phyloP scores from a whole-genome alignment of 2,113 vertebrate species.

The Setophaga kirtlandii region DNA sequence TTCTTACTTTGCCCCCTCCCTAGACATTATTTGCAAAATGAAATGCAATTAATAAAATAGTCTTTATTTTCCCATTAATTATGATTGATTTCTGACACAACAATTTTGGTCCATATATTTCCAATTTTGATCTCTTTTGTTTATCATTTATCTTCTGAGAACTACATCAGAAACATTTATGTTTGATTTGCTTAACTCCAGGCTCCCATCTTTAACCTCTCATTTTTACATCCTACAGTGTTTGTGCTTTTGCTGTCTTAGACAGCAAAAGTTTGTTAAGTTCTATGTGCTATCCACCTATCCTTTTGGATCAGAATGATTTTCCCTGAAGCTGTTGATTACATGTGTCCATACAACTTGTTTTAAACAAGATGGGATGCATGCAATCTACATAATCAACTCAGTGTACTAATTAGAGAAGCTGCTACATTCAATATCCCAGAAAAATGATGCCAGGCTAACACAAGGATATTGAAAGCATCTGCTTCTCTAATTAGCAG shows the following conservation, averaged over 20 bases:
- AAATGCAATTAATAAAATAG: background rate
- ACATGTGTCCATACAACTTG: background rate
- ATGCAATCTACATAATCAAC: slow-evolving; percentile 48
- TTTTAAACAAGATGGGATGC: slow-evolving; percentile 36
- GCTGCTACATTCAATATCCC: background rate
- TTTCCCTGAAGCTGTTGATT: background rate
- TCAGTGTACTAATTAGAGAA: slow-evolving; percentile 44
- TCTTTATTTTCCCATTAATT: background rate
- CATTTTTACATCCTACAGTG: background rate
- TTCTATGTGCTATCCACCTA: background rate
- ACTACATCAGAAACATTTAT: background rate
- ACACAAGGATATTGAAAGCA: slow-evolving; percentile 30
- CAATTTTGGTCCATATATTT: background rate
- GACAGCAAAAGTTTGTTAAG: background rate
- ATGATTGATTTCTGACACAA: background rate
- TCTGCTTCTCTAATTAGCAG: slow-evolving; percentile 46
- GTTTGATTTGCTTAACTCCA: background rate
- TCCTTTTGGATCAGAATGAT: background rate
- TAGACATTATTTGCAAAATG: background rate
- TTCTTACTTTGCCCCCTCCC: background rate
- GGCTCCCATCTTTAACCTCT: background rate
- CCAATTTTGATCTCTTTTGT: background rate
- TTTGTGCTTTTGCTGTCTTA: background rate
- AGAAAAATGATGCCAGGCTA: background rate
- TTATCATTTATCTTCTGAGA: background rate